Evolutionary conservation across 1,140 invertebrate genomes (phyloP).

Genomic region (Akabosia matsudoensis): DNA sequence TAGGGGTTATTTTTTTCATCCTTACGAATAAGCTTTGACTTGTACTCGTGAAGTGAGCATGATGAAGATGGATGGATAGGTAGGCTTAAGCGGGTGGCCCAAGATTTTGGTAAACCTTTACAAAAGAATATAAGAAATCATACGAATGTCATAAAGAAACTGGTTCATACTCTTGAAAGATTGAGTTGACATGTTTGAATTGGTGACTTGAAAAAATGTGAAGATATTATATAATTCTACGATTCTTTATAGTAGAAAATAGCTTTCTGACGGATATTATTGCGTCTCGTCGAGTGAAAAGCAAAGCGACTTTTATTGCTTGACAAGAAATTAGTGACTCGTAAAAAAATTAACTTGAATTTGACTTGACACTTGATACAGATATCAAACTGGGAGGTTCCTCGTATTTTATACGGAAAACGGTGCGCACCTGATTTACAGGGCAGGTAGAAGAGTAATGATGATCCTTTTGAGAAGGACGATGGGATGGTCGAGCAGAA

Average conservation of each 20-base stretch:
- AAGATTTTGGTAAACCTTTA: background rate
- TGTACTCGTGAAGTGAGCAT: background rate
- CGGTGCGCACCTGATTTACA: background rate
- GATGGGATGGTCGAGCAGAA: background rate
- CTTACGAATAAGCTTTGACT: no score
- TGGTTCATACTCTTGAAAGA: background rate
- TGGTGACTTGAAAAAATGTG: background rate
- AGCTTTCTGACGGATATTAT: background rate
- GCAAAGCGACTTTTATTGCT: background rate
- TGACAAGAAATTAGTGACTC: conserved; percentile 24
- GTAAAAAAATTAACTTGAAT: conserved; percentile 16
- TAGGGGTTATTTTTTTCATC: no score
- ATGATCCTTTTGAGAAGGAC: background rate
- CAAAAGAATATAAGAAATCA: background rate
- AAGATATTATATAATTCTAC: background rate
- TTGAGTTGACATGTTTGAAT: background rate
- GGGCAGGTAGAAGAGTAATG: background rate
- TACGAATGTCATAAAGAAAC: conserved; percentile 5
- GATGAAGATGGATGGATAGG: background rate
- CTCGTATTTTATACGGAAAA: background rate
- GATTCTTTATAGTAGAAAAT: no score
- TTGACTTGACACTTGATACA: conserved; percentile 15
- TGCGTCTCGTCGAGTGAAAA: background rate
- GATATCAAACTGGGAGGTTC: conserved; percentile 12
- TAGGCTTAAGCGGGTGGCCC: background rate